These are phyloP conservation scores for Chaetodon trifasciatus DNA, from an alignment of 2,797 vertebrate genomes.

Conservation along the genomic window DNA sequence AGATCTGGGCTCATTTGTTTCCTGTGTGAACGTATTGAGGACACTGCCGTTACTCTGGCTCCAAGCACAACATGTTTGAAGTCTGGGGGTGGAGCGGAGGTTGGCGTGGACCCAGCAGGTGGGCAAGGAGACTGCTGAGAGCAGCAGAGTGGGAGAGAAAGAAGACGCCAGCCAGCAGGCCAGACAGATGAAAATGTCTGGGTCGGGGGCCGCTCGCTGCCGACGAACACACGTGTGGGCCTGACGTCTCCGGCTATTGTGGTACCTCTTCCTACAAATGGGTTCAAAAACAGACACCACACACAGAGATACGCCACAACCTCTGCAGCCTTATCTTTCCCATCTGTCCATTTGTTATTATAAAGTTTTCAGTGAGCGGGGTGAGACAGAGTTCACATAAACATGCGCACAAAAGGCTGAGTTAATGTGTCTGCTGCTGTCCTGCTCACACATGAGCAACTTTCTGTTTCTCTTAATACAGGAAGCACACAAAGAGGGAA, in stretches of 20 bases:
- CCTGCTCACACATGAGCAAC: neutral
- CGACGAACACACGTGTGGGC: constrained; percentile 18
- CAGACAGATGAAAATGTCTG: constrained; percentile 52
- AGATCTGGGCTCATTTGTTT: constrained; percentile 47
- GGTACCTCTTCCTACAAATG: constrained; percentile 12
- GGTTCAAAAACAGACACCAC: constrained; percentile 21
- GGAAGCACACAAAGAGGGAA: constrained; percentile 17
- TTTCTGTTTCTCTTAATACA: constrained; percentile 31
- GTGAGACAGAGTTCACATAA: constrained; percentile 53
- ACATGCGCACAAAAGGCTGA: constrained; percentile 38
- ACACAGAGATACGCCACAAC: neutral
- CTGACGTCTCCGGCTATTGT: neutral
- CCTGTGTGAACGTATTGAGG: constrained; percentile 53
- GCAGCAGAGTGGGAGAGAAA: constrained; percentile 56
- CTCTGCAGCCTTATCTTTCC: constrained; percentile 38
- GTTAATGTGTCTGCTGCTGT: constrained; percentile 1
- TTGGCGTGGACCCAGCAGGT: constrained; percentile 74
- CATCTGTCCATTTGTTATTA: constrained; percentile 64
- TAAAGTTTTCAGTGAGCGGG: constrained; percentile 31
- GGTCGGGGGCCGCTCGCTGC: constrained; percentile 33
- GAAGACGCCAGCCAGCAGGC: constrained; percentile 54
- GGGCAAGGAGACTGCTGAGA: constrained; percentile 71
- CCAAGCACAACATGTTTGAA: constrained; percentile 67
- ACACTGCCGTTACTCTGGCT: constrained; percentile 32
- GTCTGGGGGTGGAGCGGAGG: constrained; percentile 61